Evolutionary conservation across 2,888 invertebrate genomes (phyloP).

Genomic region (Tipula vernalis): DNA sequence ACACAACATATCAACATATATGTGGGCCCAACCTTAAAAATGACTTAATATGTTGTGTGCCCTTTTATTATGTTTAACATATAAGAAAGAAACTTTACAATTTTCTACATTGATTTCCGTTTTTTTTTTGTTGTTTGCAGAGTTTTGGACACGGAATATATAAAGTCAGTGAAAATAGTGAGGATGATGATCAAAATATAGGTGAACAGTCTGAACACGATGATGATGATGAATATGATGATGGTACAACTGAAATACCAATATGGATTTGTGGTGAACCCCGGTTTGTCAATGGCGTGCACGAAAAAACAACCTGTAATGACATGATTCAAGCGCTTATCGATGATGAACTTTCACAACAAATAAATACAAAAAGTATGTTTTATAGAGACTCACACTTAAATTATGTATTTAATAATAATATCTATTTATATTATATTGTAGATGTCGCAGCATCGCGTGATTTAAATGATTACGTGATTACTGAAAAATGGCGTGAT

Average conservation of each 20-base stretch:
- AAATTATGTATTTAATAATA: background rate
- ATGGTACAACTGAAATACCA: slow-evolving; percentile 27
- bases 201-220: background rate
- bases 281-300: slow-evolving; percentile 32
- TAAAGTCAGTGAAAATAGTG: background rate
- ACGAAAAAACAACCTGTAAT: slow-evolving; percentile 32
- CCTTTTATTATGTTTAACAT: background rate
- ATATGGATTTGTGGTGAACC: slow-evolving; percentile 31
- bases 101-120: background rate
- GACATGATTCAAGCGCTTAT: slow-evolving; percentile 34
- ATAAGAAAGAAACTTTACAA: background rate
- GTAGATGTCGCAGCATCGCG: slow-evolving; percentile 35
- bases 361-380: background rate
- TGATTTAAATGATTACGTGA: slow-evolving; percentile 46
- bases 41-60: background rate
- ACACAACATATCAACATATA: too few species aligned
- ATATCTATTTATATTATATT: slow-evolving; percentile 8
- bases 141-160: background rate
- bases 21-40: background rate
- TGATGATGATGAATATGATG: slow-evolving; percentile 17
- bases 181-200: background rate
- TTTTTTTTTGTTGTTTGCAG: background rate
- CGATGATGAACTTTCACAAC: slow-evolving; percentile 28
- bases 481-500: slow-evolving; percentile 66
- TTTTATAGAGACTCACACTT: background rate